Conservation (phyloP, 2,797 vertebrate species). For the Propithecus deckenii region DNA sequence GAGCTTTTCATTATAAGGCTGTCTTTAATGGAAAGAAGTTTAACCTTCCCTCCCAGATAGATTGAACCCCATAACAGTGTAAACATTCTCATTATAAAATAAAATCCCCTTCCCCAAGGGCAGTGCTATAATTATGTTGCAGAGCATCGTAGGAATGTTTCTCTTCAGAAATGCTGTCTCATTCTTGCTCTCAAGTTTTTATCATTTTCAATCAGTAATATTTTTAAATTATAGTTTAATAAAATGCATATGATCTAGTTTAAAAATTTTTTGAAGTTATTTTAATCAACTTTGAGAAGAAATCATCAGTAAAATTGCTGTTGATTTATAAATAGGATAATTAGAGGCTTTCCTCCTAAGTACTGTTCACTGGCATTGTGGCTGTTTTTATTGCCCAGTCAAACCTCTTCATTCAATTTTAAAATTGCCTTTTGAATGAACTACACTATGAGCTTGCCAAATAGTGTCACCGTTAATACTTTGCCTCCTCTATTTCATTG, state of each 20-base stretch:
- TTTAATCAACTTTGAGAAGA: conserved; percentile 95
- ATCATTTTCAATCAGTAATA: conserved; percentile 85
- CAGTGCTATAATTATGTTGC: conserved; percentile 88
- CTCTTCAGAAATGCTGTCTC: conserved; percentile 87
- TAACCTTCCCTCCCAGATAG: conserved; percentile 90
- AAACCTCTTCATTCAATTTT: conserved; percentile 98
- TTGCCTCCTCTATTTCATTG: conserved; percentile 88
- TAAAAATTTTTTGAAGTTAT: conserved; percentile 89
- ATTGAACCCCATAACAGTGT: conserved; percentile 90
- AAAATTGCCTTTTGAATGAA: conserved; percentile 99
- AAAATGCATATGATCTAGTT: conserved; percentile 89
- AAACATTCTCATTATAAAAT: conserved; percentile 92
- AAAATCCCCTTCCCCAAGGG: conserved; percentile 91
- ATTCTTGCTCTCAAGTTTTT: conserved; percentile 85
- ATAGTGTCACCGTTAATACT: conserved; percentile 91
- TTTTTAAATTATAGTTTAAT: conserved; percentile 83
- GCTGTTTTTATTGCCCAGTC: conserved; percentile 96
- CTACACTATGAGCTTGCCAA: conserved; percentile 89
- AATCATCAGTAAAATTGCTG: conserved; percentile 95
- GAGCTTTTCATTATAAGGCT: conserved; percentile 91
- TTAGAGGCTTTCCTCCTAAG: conserved; percentile 91
- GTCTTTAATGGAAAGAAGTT: conserved; percentile 91
- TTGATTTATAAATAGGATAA: conserved; percentile 99
- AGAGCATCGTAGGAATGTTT: conserved; percentile 85
- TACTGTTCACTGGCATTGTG: conserved; percentile 89